Evolutionary conservation across 2,113 vertebrate genomes (phyloP), one percentile per base, ranked within the genome.

Genomic region (Tapirus terrestris): DNA sequence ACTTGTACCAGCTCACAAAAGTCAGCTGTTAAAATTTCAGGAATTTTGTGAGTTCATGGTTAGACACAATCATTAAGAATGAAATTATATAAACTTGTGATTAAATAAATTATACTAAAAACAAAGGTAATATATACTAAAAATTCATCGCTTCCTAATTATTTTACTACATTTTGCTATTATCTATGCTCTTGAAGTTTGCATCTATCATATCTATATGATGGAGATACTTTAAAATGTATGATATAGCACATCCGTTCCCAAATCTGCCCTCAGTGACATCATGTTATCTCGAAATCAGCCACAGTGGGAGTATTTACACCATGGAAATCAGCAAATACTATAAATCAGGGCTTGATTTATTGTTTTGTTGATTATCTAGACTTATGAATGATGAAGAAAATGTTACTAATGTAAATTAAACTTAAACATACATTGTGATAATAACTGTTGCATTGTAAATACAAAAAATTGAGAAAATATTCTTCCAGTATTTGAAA

Each of bases 51-150:
- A 61, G 6, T 92, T 91, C 51, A 51, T 39, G n/a, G 3, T 81
- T 72, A 90, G 31, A 91, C 6, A 61, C 10, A 75, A 12, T 29
- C 3, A 60, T 56, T 33, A 89, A 89, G 36, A 91, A 33, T 75
- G 43, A 82, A 81, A 56, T 79, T 53, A 76, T 17, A 58, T 75
- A 58, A 45, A 73, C 21, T 56, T 82, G 45, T 1, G 43, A 53
- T 89, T 89, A 79, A 84, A 39, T 86, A 60, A 81, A 60, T 63
- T 61, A 12, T 73, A 60, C 20, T 77, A n/a, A 88, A 96, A 91
- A 36, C 31, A 87, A 91, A 87, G 45, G 36, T 79, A 63, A 25
- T 21, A 4, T 56, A 43, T 90, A 45, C 11, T 86, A 8, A 81
- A 77, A 90, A 75, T 39, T 31, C 11, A 91, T 16, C 8, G 43